phyloP scores from a whole-genome alignment of 2,113 vertebrate genomes.

The Loxodonta africana region DNA sequence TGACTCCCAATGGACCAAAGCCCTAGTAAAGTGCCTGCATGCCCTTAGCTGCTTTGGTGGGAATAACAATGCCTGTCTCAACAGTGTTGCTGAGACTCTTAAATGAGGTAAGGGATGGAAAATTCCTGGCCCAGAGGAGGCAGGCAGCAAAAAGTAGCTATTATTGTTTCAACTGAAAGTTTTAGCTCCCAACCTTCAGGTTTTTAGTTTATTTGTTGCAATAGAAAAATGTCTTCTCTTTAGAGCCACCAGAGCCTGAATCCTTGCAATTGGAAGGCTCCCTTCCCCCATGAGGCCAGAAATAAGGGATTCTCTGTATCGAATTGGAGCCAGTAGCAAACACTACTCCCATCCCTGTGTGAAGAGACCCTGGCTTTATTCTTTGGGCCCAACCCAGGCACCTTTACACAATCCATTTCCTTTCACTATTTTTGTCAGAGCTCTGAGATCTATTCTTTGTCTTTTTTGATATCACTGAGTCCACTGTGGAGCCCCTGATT shows the following conservation, averaged over 20 bases:
- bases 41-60: neutral
- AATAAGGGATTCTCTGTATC: neutral
- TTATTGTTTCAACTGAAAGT: neutral
- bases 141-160: conserved; percentile 18
- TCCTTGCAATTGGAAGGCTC: neutral
- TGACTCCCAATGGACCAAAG: neutral
- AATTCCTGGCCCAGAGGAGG: neutral
- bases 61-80: neutral
- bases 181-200: neutral
- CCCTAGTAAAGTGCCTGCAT: neutral
- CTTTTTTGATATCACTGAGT: conserved; percentile 14
- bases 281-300: neutral
- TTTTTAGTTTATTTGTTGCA: conserved; percentile 20
- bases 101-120: neutral
- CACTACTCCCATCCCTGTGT: neutral
- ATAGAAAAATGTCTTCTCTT: neutral
- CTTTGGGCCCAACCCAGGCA: neutral
- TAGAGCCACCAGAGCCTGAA: neutral
- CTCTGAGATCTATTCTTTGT: neutral
- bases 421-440: neutral
- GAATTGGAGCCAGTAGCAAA: neutral
- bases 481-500: neutral
- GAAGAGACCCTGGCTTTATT: neutral
- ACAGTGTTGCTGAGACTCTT: neutral
- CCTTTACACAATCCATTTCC: neutral